Conservation (phyloP, 1,140 invertebrate species). For the Hetaerina americana region DNA sequence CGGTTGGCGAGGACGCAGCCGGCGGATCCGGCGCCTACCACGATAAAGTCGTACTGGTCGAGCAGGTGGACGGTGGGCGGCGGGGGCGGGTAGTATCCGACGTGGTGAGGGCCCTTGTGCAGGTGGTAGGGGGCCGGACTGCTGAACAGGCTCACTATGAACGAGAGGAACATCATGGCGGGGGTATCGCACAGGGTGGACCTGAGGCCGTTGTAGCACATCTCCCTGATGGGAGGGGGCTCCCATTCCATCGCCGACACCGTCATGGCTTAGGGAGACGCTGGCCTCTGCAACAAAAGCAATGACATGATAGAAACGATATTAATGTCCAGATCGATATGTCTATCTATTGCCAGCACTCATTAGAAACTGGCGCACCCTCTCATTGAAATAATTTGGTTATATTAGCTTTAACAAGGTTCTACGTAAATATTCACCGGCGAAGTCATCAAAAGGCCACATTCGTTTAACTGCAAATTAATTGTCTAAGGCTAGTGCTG, state of each 20-base stretch:
- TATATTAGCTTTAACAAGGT: no score
- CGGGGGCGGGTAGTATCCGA: not conserved
- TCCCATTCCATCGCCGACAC: not conserved
- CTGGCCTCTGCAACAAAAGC: no score
- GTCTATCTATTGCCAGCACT: no score
- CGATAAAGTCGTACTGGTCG: slow-evolving; percentile 15
- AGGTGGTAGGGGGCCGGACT: not conserved
- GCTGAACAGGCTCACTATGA: not conserved
- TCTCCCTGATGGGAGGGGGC: not conserved
- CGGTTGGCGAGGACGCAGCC: slow-evolving; percentile 35
- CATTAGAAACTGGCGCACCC: no score
- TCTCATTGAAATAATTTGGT: no score
- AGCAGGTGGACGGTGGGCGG: not conserved
- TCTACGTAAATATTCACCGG: no score
- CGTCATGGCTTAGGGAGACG: no score
- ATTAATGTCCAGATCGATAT: no score
- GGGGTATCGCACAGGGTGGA: not conserved
- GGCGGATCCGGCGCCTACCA: slow-evolving; percentile 36
- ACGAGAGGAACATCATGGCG: not conserved
- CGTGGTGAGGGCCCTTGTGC: not conserved
- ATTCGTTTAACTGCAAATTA: no score
- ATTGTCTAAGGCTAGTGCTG: no score
- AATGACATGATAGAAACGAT: no score
- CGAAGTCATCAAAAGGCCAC: no score
- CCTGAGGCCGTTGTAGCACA: not conserved